Evolutionary conservation across 2,113 vertebrate species (phyloP), one percentile per base, ranked within the genome.

Genomic region (Pogonocichla stellata): DNA sequence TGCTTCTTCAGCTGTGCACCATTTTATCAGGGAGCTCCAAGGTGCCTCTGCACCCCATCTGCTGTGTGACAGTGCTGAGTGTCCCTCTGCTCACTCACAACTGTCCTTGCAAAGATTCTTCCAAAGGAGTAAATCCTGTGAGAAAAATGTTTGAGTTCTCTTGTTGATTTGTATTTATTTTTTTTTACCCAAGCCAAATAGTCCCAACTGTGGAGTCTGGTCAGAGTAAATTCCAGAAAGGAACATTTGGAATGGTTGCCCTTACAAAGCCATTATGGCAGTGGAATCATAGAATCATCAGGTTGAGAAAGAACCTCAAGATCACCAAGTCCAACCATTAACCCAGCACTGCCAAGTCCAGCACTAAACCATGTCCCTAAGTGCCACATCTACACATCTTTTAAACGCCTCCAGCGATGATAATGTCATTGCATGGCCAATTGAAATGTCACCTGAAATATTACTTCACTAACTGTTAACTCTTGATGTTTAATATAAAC

Each of bases 311-410:
- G 24, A 75, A 31, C 28, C 24, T 75, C 48, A 38, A 66, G 47
- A 40, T 61, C 19, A 18, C 29, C 1, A 3, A 77, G 34, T 58
- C 24, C 15, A 80, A 14, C 31, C 3, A 0, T 26, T 83, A 70
- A 61, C 8, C 12, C 45, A 51, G 23, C 3, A 8, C 23, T 51
- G 19, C 54, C 19, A 50, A 65, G 23, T 34, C 36, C 38, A 33
- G 8, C 25, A 42, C 34, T 50, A 40, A 54, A 24, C 22, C 9
- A 6, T 18, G 12, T 51, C 29, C 17, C 18, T n/a, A 45, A 73
- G 28, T 60, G 33, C 60, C 40, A 38, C 0, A 0, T 69, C 22
- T 60, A 19, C 33, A 17, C 0, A 0, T 34, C 34, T 65, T 79
- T 79, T 47, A 65, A 78, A 51, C 51, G 24, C 26, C 26, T 71